phyloP scores from a whole-genome alignment of 1,140 invertebrate genomes.

The Drosophila eugracilis region DNA sequence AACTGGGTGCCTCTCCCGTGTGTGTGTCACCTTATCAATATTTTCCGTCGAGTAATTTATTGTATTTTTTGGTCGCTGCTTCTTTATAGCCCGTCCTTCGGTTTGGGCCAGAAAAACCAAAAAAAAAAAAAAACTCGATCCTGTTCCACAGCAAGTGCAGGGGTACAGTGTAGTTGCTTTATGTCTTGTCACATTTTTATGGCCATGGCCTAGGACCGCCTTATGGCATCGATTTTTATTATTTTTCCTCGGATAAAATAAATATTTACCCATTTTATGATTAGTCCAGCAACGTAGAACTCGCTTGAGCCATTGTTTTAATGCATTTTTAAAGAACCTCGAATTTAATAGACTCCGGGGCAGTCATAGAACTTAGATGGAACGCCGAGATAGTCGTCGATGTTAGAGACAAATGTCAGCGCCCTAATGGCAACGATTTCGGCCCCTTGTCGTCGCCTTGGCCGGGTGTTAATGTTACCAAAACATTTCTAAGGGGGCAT shows the following conservation, averaged over 20 bases:
- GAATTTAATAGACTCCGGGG: constrained; percentile 66
- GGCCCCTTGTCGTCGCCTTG: constrained; percentile 31
- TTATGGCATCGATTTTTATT: constrained; percentile 80
- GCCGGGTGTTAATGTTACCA: constrained; percentile 78
- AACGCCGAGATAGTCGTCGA: constrained; percentile 20
- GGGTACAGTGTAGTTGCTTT: constrained; percentile 57
- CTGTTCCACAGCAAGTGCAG: constrained; percentile 56
- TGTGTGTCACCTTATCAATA: constrained; percentile 74
- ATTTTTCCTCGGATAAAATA: constrained; percentile 73
- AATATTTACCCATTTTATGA: constrained; percentile 79
- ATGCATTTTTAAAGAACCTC: constrained; percentile 77
- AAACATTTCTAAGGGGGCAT: constrained; percentile 67
- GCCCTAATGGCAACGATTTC: constrained; percentile 32
- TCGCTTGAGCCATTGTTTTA: constrained; percentile 58
- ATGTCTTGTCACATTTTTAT: constrained; percentile 81
- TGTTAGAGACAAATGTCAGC: constrained; percentile 36
- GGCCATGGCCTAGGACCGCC: constrained; percentile 31
- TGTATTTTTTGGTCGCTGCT: constrained; percentile 59
- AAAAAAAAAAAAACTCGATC: constrained; percentile 5
- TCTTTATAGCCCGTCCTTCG: constrained; percentile 58
- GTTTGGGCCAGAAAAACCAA: constrained; percentile 4
- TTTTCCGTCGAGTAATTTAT: constrained; percentile 84
- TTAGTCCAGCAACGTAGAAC: constrained; percentile 31
- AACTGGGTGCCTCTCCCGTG: constrained; percentile 68
- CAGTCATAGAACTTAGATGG: constrained; percentile 34